Evolutionary conservation across 1,140 invertebrate genomes (phyloP).

Genomic region (Dreissena rostriformis): DNA sequence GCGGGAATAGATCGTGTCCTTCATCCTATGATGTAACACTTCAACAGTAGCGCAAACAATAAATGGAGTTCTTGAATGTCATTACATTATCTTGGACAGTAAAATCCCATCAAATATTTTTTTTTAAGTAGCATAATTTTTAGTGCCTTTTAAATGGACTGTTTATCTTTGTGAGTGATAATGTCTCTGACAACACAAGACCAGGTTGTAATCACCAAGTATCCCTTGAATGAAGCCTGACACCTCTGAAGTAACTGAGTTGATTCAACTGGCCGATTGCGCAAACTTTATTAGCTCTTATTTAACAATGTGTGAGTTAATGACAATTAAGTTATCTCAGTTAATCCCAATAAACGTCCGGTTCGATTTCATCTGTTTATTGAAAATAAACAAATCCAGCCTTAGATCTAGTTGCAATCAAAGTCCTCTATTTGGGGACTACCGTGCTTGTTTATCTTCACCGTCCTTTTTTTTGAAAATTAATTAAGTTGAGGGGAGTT

Average conservation of each 20-base stretch:
- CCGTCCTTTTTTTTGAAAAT: background rate
- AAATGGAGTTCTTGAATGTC: background rate
- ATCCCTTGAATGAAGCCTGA: background rate
- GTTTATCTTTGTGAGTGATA: too few species aligned
- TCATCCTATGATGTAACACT: too few species aligned
- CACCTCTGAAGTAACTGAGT: background rate
- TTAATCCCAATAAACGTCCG: too few species aligned
- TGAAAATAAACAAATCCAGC: conserved; percentile 4
- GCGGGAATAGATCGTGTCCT: too few species aligned
- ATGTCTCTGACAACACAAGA: too few species aligned
- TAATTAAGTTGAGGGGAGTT: background rate
- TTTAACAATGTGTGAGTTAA: too few species aligned
- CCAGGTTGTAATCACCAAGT: too few species aligned
- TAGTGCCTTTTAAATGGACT: too few species aligned
- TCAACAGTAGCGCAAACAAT: background rate
- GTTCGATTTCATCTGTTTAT: background rate
- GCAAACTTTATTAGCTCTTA: background rate
- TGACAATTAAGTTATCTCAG: too few species aligned
- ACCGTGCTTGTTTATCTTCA: too few species aligned
- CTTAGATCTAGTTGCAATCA: too few species aligned
- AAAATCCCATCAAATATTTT: background rate
- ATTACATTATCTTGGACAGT: background rate
- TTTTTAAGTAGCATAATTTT: conserved; percentile 9
- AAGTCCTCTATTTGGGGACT: too few species aligned
- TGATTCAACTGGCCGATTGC: background rate